Evolutionary conservation across 2,888 invertebrate species (phyloP), one percentile per base, ranked within the genome.

Genomic region (Julus scanicus): DNA sequence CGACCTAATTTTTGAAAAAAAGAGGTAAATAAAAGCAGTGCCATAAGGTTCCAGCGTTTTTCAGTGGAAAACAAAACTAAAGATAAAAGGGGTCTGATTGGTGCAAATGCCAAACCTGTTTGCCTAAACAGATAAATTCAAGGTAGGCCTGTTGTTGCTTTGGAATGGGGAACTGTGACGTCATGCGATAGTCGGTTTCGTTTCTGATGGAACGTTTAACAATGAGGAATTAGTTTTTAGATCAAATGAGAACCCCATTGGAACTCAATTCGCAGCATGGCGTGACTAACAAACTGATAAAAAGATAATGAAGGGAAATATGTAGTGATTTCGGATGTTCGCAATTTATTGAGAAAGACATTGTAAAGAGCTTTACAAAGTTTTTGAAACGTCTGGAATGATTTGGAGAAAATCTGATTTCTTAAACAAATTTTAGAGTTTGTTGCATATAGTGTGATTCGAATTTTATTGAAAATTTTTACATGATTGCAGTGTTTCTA

Each of bases 31-130:
- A 71, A 71, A 71, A 71, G 20, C 63, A 71, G 63, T 71, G 63
- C 63, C 63, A 71, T 71, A 71, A 71, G 63, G 63, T 71, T 71
- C 63, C 63, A 20, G 5, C 20, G 63, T 20, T 71, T 71, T 71
- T 20, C 63, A 71, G 63, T 29, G 6, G 63, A 71, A 71, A 71
- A 71, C 63, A 71, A 71, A 8, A 71, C 63, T 29, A 71, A 71
- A 71, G 63, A 71, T 71, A 71, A 71, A 71, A 71, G 63, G 63
- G 20, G 63, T 71, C 63, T 71, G 63, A 71, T 71, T 71, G 63
- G 63, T 8, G 63, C 20, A 71, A 71, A 20, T 71, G 20, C 63
- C 63, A 71, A 71, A 71, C 63, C 63, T 71, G 63, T 71, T 71
- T 71, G 63, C 20, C 5, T n/a, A 71, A 71, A 29, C 63, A 29